Conservation (phyloP, 2,888 invertebrate species). For the Antitype chi region DNA sequence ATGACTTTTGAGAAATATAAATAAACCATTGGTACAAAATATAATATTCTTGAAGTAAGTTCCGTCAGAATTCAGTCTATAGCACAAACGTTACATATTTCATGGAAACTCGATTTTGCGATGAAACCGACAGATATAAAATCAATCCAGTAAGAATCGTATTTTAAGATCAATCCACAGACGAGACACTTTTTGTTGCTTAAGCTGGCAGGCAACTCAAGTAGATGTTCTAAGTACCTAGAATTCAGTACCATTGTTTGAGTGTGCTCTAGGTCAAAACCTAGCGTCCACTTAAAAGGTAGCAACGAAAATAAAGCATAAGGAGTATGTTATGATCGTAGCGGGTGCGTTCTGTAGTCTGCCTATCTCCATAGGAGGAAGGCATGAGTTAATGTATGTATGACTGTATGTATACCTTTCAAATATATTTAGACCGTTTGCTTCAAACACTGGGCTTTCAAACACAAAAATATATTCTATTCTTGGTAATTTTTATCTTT, state of each 20-base stretch:
- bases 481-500: neutral
- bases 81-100: constrained; percentile 9
- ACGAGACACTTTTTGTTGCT: constrained; percentile 17
- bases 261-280: neutral
- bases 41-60: neutral
- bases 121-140: neutral
- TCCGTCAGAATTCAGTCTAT: neutral
- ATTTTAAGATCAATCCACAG: neutral
- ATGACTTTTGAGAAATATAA: constrained; percentile 5
- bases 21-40: neutral
- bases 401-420: too few species aligned
- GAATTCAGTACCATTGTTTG: neutral
- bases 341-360: too few species aligned
- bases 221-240: neutral
- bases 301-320: neutral
- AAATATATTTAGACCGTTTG: neutral
- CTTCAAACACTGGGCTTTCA: neutral
- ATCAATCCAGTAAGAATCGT: neutral
- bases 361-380: neutral
- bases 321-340: too few species aligned
- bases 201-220: neutral
- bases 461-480: neutral
- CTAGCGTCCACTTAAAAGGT: neutral
- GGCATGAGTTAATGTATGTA: neutral
- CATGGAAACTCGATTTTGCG: constrained; percentile 1